Evolutionary conservation across 2,888 invertebrate species (phyloP).

Genomic region (Pachycephus smyrnensis): DNA sequence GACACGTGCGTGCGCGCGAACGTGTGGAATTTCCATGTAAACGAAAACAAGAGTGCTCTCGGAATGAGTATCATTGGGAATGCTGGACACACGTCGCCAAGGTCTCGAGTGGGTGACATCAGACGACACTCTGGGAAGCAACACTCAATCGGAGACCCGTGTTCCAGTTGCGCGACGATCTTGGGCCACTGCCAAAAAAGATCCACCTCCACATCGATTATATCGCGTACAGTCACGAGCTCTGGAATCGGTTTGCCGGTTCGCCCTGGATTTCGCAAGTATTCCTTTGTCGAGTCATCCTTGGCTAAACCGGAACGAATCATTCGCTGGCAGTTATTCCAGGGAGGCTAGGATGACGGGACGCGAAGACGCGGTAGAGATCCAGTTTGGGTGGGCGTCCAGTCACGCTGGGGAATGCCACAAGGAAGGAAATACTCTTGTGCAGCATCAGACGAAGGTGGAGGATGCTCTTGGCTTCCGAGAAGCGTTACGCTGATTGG

Average conservation of each 20-base stretch:
- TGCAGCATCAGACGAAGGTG: slow-evolving; percentile 14
- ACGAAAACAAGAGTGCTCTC: slow-evolving; percentile 53
- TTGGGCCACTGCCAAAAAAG: slow-evolving; percentile 39
- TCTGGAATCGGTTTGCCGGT: not conserved
- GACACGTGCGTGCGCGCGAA: not conserved
- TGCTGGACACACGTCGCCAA: slow-evolving; percentile 43
- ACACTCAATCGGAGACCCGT: not conserved
- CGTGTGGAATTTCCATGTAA: slow-evolving; percentile 30
- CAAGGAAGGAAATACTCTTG: slow-evolving; percentile 47
- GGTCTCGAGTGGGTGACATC: slow-evolving; percentile 30
- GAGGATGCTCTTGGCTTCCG: slow-evolving; percentile 27
- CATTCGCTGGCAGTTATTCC: not conserved
- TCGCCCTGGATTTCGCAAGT: not conserved
- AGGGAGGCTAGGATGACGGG: not conserved
- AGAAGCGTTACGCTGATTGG: not conserved
- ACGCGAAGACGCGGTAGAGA: not conserved
- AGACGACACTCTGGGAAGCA: not conserved
- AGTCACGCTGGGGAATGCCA: slow-evolving; percentile 44
- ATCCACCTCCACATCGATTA: not conserved
- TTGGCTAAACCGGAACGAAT: not conserved
- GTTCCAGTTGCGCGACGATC: slow-evolving; percentile 23
- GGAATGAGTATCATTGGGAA: slow-evolving; percentile 31
- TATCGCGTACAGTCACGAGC: not conserved
- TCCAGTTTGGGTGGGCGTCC: not conserved
- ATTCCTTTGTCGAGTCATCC: not conserved